These are phyloP conservation scores for Sisor rabdophorus DNA, from an alignment of 2,113 vertebrate genomes.

Conservation along the genomic window DNA sequence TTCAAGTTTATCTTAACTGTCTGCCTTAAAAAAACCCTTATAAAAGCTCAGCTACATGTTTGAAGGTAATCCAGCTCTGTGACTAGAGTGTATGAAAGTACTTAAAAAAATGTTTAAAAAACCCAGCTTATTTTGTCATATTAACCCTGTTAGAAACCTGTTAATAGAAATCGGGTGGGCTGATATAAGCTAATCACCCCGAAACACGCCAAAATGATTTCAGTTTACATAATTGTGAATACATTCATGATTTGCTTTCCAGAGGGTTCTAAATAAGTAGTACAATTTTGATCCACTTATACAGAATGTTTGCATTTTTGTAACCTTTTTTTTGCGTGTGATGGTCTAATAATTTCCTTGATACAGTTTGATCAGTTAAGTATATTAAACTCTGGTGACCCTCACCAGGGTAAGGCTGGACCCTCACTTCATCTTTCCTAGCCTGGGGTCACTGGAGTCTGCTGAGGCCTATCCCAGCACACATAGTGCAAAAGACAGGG, in stretches of 20 bases:
- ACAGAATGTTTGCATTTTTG: background rate
- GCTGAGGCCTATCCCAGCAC: too few species aligned
- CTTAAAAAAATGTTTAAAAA: background rate
- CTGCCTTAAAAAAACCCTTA: background rate
- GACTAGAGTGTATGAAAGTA: background rate
- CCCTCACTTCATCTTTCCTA: too few species aligned
- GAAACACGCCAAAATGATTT: background rate
- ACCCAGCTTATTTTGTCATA: background rate
- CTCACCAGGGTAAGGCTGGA: background rate
- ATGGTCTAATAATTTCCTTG: background rate
- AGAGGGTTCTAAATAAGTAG: background rate
- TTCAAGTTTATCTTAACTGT: background rate
- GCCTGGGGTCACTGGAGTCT: too few species aligned
- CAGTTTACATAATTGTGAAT: background rate
- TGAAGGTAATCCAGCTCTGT: background rate
- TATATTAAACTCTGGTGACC: background rate
- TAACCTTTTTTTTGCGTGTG: background rate
- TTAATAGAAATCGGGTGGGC: background rate
- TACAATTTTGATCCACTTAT: background rate
- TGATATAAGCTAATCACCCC: background rate
- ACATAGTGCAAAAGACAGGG: too few species aligned
- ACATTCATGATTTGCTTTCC: background rate
- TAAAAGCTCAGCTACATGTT: background rate
- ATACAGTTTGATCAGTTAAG: background rate
- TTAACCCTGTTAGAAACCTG: background rate